These are phyloP conservation scores for Centropristis striata DNA, from an alignment of 2,113 vertebrate genomes.

Conservation along the genomic window DNA sequence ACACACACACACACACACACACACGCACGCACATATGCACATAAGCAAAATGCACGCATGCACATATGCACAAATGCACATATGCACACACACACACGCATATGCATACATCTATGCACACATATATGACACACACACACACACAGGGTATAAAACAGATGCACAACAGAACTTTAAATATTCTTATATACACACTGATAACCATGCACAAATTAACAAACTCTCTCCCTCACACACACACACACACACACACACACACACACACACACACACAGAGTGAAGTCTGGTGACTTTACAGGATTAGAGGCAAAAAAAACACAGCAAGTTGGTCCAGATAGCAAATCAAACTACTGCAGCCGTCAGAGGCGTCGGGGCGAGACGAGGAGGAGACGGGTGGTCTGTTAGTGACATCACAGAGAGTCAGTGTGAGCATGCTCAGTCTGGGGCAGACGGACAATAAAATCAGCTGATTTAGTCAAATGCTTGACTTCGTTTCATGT, in stretches of 20 bases:
- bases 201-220: constrained; percentile 44
- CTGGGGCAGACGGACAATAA: no score
- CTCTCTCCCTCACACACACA: background rate
- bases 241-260: background rate
- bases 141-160: constrained; percentile 70
- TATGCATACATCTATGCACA: constrained; percentile 31
- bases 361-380: constrained; percentile 42
- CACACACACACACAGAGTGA: constrained; percentile 49
- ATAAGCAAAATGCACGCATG: no score
- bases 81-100: constrained; percentile 14
- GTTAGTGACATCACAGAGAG: no score
- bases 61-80: no score
- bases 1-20: constrained; percentile 16
- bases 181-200: constrained; percentile 58
- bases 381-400: constrained; percentile 49
- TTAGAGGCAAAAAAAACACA: constrained; percentile 72
- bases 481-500: background rate
- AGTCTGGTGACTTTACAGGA: constrained; percentile 54
- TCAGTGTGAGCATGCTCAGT: constrained; percentile 16
- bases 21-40: constrained; percentile 25
- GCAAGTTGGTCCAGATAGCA: constrained; percentile 80
- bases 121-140: constrained; percentile 8
- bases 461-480: no score
- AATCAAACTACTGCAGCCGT: constrained; percentile 49
- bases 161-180: constrained; percentile 74